Evolutionary conservation across 2,113 vertebrate species (phyloP), one percentile per base, ranked within the genome.

Genomic region (Aplodontia rufa): DNA sequence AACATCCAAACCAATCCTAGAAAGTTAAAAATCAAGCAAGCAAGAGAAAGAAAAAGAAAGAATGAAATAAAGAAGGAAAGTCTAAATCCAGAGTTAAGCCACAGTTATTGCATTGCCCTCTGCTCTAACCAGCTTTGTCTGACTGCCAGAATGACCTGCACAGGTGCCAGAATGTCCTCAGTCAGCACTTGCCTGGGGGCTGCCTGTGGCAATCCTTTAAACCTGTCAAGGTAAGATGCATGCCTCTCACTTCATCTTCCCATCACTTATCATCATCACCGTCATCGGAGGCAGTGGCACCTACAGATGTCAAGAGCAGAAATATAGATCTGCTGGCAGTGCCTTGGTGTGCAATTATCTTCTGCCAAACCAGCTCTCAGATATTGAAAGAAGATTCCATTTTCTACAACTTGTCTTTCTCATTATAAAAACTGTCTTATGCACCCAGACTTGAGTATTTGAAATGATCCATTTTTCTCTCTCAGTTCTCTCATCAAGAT

Each of bases 151-250:
- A 49, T 53, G 85, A 89, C 93, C 96, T 3, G 53, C 1, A 1
- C 30, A 75, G 89, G 60, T 1, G 6, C 79, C 64, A 76, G 74
- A 71, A 24, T 6, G 28, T 62, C 71, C 45, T 69, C 71, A 12
- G 42, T 80, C 83, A 94, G 96, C 69, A 55, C 53, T 86, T 58
- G 91, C 84, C 72, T 74, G 3, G 0, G 78, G 92, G 62, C 55
- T 83, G 96, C 96, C 97, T 16, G 3, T 3, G n/a, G 92, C 71
- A 71, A 30, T n/a, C 76, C 82, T 90, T 84, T 87, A 49, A 49
- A 60, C 72, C 78, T 88, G 85, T 93, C 91, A 68, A 37, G 71
- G 58, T 45, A 69, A 85, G 71, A 53, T 3, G 8, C 11, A 35
- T 42, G 28, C 62, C 78, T 75, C 76, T 78, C n/a, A 37, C 55